phyloP scores from a whole-genome alignment of 2,113 vertebrate species.

The Phocoena sinus region DNA sequence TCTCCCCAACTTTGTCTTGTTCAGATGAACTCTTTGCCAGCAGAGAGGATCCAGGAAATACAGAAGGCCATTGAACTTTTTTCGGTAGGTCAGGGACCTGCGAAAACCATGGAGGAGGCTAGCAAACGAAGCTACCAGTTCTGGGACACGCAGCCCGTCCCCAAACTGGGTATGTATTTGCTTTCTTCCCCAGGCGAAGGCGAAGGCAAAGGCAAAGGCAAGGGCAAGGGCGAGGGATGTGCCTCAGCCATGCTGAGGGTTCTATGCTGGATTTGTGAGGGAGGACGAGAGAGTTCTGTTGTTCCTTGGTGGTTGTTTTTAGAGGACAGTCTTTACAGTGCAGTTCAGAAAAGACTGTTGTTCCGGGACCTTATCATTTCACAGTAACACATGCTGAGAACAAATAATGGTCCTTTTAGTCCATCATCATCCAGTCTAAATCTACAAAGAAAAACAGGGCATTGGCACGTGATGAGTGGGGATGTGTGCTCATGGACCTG shows the following conservation, averaged over 20 bases:
- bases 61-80: conserved; percentile 99
- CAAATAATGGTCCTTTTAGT: neutral
- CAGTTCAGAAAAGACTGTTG: neutral
- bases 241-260: neutral
- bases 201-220: no score
- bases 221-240: no score
- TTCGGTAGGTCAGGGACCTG: conserved; percentile 96
- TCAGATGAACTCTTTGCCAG: conserved; percentile 95
- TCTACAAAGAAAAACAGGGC: neutral
- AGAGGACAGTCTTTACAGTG: neutral
- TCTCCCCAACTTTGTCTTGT: conserved; percentile 21
- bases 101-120: conserved; percentile 99
- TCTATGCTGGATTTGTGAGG: neutral
- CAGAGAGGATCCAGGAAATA: conserved; percentile 98
- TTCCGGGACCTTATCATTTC: neutral
- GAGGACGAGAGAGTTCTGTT: neutral
- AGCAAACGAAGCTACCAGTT: conserved; percentile 98
- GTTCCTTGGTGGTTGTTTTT: neutral
- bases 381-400: neutral
- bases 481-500: neutral
- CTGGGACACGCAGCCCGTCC: conserved; percentile 99
- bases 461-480: neutral
- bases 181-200: neutral
- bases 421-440: neutral
- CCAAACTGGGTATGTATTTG: conserved; percentile 90